A percentile compares a stretch with the other conserved stretches of the same genome.
These are phyloP conservation scores for Eristalis intricaria DNA, from an alignment of 2,888 invertebrate species.

Conservation along the genomic window DNA sequence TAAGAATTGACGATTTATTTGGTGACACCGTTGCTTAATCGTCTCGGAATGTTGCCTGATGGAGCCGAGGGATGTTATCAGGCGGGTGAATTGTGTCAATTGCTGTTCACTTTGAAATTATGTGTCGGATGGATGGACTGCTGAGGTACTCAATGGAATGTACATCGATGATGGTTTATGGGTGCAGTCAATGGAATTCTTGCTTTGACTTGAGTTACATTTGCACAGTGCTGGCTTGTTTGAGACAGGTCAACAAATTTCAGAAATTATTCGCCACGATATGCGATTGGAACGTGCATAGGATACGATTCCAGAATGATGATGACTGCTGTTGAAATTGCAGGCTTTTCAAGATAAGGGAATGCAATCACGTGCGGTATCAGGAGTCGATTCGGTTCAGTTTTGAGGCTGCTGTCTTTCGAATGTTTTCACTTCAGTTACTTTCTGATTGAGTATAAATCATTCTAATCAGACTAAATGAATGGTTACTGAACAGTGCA, in stretches of 20 bases:
- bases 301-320: background rate
- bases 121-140: background rate
- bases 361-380: no score
- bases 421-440: no score
- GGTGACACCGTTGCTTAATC: constrained; percentile 22
- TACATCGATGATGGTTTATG: background rate
- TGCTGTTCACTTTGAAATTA: constrained; percentile 1
- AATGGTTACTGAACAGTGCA: no score
- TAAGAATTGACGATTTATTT: constrained; percentile 31
- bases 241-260: background rate
- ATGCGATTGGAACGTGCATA: background rate
- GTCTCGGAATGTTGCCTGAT: constrained; percentile 14
- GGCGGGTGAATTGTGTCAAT: background rate
- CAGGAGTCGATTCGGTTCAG: no score
- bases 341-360: no score
- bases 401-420: no score
- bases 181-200: background rate
- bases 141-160: background rate
- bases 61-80: background rate
- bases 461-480: no score
- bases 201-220: background rate
- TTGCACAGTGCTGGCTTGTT: background rate
- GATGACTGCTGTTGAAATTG: no score
- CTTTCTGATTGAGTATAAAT: no score
- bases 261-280: background rate